phyloP scores from a whole-genome alignment of 2,113 vertebrate species.

The Cynocephalus volans region DNA sequence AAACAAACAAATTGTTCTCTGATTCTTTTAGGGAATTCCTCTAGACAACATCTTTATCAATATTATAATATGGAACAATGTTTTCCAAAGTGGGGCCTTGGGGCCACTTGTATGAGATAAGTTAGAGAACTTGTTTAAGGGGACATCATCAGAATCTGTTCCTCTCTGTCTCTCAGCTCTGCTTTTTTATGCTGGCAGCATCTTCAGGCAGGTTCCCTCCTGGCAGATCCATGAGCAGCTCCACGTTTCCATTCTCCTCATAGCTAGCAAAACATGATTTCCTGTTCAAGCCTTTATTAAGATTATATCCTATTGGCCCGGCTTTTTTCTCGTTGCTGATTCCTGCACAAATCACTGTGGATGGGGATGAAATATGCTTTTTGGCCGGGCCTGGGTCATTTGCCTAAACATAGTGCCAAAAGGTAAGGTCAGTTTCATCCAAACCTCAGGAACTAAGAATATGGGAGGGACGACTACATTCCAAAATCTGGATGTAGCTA shows the following conservation, averaged over 20 bases:
- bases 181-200: not conserved
- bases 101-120: not conserved
- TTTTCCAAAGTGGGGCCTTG: not conserved
- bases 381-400: not conserved
- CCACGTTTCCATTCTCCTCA: not conserved
- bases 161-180: not conserved
- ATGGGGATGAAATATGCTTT: not conserved
- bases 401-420: not conserved
- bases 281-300: not conserved
- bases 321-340: not conserved
- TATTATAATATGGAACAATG: not conserved
- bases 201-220: not conserved
- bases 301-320: not conserved
- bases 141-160: not conserved
- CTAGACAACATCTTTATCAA: not conserved
- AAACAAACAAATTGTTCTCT: no score
- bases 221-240: not conserved
- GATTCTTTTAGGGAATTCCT: not conserved
- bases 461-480: not conserved
- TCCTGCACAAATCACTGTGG: not conserved
- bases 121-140: not conserved
- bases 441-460: not conserved
- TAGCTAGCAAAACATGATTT: not conserved
- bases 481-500: not conserved
- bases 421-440: not conserved